phyloP scores from a whole-genome alignment of 2,797 vertebrate genomes.

The Sebastiscus tertius region DNA sequence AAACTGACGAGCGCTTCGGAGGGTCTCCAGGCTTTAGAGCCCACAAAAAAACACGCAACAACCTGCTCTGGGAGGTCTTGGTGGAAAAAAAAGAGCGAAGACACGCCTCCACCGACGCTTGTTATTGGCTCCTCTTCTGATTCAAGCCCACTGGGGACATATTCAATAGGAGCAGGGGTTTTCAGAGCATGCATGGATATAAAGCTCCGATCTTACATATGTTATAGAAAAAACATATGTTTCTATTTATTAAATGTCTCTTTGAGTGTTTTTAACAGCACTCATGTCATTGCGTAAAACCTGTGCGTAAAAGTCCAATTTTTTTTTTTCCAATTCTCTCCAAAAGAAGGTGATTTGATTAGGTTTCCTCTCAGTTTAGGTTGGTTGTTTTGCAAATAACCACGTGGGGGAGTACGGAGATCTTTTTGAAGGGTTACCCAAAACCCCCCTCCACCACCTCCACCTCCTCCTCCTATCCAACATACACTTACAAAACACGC shows the following conservation, averaged over 20 bases:
- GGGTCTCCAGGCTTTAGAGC: slow-evolving; percentile 93
- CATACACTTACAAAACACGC: slow-evolving; percentile 38
- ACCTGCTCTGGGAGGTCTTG: slow-evolving; percentile 86
- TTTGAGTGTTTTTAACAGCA: slow-evolving; percentile 59
- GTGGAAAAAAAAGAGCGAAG: slow-evolving; percentile 68
- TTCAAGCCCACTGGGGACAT: slow-evolving; percentile 77
- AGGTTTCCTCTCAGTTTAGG: slow-evolving; percentile 70
- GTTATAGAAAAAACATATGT: slow-evolving; percentile 68
- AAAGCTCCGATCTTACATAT: slow-evolving; percentile 63
- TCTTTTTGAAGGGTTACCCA: slow-evolving; percentile 71
- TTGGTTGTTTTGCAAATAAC: slow-evolving; percentile 87
- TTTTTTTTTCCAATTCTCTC: slow-evolving; percentile 15
- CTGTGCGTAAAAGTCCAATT: not conserved
- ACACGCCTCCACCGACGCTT: slow-evolving; percentile 84
- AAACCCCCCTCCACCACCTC: slow-evolving; percentile 15
- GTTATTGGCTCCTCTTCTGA: slow-evolving; percentile 88
- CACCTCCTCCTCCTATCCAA: not conserved
- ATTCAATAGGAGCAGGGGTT: slow-evolving; percentile 73
- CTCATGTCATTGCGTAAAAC: slow-evolving; percentile 3
- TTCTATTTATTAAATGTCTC: slow-evolving; percentile 71
- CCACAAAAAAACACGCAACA: slow-evolving; percentile 78
- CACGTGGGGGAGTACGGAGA: slow-evolving; percentile 89
- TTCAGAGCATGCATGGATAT: slow-evolving; percentile 59
- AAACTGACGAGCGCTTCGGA: slow-evolving; percentile 88
- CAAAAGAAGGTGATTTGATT: slow-evolving; percentile 67